Percentiles rank a stretch among this genome's conserved stretches.
Evolutionary conservation across 2,113 vertebrate species (phyloP).

Genomic region (Callocephalon fimbriatum): DNA sequence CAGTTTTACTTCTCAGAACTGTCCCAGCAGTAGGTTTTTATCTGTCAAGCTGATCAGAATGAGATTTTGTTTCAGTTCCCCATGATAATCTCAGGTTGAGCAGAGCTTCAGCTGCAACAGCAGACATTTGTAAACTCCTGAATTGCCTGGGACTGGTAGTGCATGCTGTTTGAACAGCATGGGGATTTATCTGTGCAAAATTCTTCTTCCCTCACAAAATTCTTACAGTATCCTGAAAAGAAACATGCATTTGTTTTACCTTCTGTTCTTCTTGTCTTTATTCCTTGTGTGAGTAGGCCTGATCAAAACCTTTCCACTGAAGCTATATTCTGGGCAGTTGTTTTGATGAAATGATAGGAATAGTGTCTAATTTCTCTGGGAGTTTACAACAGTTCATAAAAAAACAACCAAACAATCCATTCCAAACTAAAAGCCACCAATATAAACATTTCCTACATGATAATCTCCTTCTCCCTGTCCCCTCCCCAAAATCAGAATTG

Average conservation of each 20-base stretch:
- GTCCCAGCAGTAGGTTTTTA: not conserved
- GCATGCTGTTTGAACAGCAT: not conserved
- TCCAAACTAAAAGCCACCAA: not conserved
- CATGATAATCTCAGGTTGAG: not conserved
- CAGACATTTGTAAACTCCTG: not conserved
- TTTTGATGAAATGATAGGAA: not conserved
- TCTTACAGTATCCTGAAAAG: not conserved
- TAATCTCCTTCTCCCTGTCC: not conserved
- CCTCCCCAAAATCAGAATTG: not conserved
- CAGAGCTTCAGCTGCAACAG: not conserved
- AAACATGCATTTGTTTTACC: not conserved
- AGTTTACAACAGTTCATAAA: not conserved
- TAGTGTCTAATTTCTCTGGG: not conserved
- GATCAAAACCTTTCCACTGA: not conserved
- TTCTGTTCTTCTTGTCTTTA: not conserved
- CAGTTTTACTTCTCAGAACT: not conserved
- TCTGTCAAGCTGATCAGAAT: not conserved
- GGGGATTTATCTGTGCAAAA: not conserved
- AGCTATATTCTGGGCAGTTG: not conserved
- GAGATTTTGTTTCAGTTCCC: not conserved
- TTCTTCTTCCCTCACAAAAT: not conserved
- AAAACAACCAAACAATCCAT: not conserved
- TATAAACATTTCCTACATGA: not conserved
- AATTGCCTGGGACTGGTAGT: not conserved
- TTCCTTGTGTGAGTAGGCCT: not conserved